phyloP scores from a whole-genome alignment of 2,797 vertebrate genomes.

The Liasis olivaceus region DNA sequence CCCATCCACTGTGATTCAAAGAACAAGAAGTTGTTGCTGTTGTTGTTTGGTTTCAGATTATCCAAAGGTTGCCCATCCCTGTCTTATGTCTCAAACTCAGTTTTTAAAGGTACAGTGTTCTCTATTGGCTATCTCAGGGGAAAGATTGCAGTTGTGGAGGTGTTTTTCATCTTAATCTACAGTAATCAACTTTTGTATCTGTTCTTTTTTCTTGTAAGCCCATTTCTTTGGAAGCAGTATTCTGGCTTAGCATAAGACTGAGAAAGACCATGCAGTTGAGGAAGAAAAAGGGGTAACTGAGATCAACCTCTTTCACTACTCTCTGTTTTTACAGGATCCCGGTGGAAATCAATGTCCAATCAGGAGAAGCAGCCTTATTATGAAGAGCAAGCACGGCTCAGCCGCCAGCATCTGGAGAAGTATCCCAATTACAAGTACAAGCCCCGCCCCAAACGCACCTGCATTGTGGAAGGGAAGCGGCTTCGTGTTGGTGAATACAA shows the following conservation, averaged over 20 bases:
- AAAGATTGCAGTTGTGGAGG: not conserved
- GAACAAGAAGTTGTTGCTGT: not conserved
- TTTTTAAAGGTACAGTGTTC: not conserved
- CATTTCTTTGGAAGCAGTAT: not conserved
- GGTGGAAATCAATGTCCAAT: slow-evolving; percentile 97
- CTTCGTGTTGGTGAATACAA: slow-evolving; percentile 97
- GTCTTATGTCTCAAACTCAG: not conserved
- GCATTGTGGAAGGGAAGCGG: slow-evolving; percentile 94
- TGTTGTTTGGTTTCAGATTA: not conserved
- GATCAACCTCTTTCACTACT: accelerated
- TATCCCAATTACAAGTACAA: slow-evolving; percentile 99
- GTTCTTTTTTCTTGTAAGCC: not conserved
- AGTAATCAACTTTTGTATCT: not conserved
- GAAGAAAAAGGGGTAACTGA: accelerated
- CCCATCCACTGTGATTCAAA: not conserved
- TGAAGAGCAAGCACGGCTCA: slow-evolving; percentile 94
- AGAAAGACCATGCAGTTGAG: not conserved
- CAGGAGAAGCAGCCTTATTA: slow-evolving; percentile 99
- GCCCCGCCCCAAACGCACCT: slow-evolving; percentile 94
- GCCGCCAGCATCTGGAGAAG: slow-evolving; percentile 95
- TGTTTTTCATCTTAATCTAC: not conserved
- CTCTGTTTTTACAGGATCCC: slow-evolving; percentile 78
- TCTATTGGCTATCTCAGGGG: not conserved
- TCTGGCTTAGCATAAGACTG: not conserved
- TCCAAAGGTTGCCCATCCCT: not conserved